Base-by-base conservation (phyloP, 1,140 invertebrate genomes). In the Drosophila mojavensis region DNA sequence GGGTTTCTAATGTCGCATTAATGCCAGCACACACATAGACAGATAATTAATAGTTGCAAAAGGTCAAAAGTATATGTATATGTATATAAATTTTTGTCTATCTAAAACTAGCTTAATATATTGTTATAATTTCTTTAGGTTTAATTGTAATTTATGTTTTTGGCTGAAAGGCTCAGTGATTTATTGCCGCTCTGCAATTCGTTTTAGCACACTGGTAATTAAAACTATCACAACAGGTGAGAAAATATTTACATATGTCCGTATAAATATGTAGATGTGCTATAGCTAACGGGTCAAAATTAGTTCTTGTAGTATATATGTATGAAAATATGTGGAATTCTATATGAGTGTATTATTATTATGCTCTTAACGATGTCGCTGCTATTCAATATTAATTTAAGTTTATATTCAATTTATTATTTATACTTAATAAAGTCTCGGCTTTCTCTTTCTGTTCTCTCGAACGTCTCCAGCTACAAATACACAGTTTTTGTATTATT, bases 91-190 rank as follows among this genome's bases (percentile, higher is more conserved):
- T 68, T 73, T 72, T 80, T 79, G 48, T 77, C 71, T 60, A 60
- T 50, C 7, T 28, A 50, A 78, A 64, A 65, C 53, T 41, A 17
- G 81, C 69, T 78, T 78, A 86, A 66, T 67, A 72, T 82, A 88
- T 86, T 86, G 82, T 85, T 82, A 85, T 68, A 64, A 36, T 64
- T 68, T 75, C 81, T 69, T 74, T 59, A 72, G 83, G 71, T 82
- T 86, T 85, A 85, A 85, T 85, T 85, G 81, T 85, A 85, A 85
- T 85, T 85, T 85, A 85, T 85, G 84, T 53, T 59, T 56, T 59
- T 53, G 58, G 62, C 82, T 64, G 70, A 59, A 60, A 45, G 51
- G 36, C 11, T 15, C 11, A 4, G 63, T 85, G 82, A 85, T 85
- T 85, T 86, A 85, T 84, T 71, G 51, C 41, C 5, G 24, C 24